These are phyloP conservation scores for Nasalis larvatus DNA, from an alignment of 2,113 vertebrate genomes.

Conservation along the genomic window DNA sequence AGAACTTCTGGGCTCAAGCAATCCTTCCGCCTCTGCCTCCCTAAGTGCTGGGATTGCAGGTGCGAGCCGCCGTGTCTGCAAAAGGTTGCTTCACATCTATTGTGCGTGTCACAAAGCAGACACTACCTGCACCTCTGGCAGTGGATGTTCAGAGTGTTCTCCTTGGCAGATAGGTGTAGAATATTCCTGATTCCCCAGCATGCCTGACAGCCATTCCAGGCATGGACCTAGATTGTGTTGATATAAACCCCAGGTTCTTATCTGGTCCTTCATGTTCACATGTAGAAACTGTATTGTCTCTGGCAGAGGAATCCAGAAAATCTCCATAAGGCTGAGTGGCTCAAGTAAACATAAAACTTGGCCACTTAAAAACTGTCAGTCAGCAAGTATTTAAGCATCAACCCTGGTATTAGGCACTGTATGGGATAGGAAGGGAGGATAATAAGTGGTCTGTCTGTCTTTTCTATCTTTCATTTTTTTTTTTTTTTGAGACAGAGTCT, in stretches of 20 bases:
- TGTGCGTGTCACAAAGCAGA: accelerated
- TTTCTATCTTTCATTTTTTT: too few relatives aligned
- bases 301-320: background rate
- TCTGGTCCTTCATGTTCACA: background rate
- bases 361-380: background rate
- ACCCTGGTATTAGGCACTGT: background rate
- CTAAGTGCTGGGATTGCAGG: too few relatives aligned
- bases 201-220: background rate
- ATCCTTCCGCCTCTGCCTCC: too few relatives aligned
- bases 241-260: background rate
- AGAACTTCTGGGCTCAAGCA: too few relatives aligned
- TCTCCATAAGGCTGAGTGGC: background rate
- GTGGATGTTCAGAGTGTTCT: background rate
- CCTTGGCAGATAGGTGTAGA: background rate
- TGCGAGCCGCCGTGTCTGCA: background rate
- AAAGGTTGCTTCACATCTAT: background rate
- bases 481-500: too few relatives aligned
- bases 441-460: background rate
- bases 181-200: background rate
- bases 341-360: background rate
- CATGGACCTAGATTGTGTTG: background rate
- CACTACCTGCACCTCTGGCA: background rate
- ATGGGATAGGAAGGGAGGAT: background rate
- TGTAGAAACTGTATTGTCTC: background rate
- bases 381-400: background rate